Evolutionary conservation across 2,113 vertebrate genomes (phyloP), one percentile per base, ranked within the genome.

Genomic region (Nothobranchius kuhntae): DNA sequence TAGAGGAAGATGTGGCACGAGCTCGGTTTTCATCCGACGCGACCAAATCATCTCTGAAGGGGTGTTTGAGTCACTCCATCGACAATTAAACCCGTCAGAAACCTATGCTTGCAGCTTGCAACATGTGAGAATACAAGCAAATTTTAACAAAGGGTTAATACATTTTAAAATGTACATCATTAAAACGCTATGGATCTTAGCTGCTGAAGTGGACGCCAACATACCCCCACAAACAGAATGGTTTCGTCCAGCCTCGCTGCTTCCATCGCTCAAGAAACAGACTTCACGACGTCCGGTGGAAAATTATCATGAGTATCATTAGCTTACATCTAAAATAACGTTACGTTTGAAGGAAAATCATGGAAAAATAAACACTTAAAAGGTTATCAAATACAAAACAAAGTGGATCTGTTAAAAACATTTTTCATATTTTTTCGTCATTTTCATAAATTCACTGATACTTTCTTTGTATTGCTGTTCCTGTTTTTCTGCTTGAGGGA

Each of bases 1-100:
- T 71, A 77, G 83, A 54, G 73, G 83, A 87, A 84, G 91, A 93
- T 86, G 85, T 86, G 91, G 87, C 88, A 87, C 81, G 48, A 81
- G 89, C 87, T 91, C 89, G 57, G 68, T 72, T 91, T 91, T 88
- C 87, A 79, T 82, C 81, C 81, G 90, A 67, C 81, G 54, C 21
- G 8, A 3, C 86, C 88, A 92, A 71, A 46, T 73, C 1, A 40
- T 30, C 0, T 24, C 47, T 3, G 30, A 6, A 50, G 68, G 81
- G 78, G 79, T 3, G 4, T 35, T 13, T 0, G 9, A 21, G 42
- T 53, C 3, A n/a, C 4, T 52, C 35, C 3, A 0, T 57, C 7
- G 2, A 11, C 13, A 0, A 38, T 51, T 56, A 26, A 65, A 76
- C 1, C 14, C 0, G 0, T 10, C 1, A 30, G 4, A 30, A 30